A percentile compares a stretch with the other conserved stretches of the same genome.
Evolutionary conservation across 2,113 vertebrate species (phyloP).

Genomic region (Centropus unirufus): DNA sequence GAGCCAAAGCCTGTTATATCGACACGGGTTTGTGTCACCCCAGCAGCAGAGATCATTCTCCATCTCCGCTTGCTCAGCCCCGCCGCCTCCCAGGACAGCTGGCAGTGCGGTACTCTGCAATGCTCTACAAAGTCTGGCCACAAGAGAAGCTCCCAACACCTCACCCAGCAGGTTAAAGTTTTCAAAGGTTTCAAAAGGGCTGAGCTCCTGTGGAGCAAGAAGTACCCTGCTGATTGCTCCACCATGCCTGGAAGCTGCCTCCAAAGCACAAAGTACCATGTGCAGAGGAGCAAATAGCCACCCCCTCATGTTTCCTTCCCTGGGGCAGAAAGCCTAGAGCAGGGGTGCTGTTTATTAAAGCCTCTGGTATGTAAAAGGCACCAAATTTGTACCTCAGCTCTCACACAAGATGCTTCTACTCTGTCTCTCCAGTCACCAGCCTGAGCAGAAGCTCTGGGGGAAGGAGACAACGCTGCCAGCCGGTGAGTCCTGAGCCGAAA

Average conservation of each 20-base stretch:
- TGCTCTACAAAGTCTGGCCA: background rate
- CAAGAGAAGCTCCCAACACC: background rate
- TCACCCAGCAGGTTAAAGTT: background rate
- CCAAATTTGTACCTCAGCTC: background rate
- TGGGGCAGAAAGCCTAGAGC: background rate
- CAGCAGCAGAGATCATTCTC: slow-evolving; percentile 42
- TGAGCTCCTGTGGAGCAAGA: background rate
- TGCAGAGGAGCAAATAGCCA: background rate
- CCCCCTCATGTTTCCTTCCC: background rate
- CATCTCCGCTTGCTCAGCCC: background rate
- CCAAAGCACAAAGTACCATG: background rate
- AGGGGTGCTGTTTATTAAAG: background rate
- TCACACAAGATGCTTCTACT: background rate
- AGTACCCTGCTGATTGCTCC: background rate
- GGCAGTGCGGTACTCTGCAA: fast-evolving
- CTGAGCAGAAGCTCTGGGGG: background rate
- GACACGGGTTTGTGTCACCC: background rate
- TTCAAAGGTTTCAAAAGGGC: too few species aligned
- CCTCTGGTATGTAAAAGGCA: background rate
- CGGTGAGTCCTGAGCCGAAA: background rate
- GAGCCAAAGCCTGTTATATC: slow-evolving; percentile 39
- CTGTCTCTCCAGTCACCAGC: background rate
- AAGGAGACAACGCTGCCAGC: background rate
- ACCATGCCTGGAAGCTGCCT: fast-evolving
- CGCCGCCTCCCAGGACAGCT: background rate